These are phyloP conservation scores for Halesus radiatus DNA, from an alignment of 1,140 invertebrate species.

Conservation along the genomic window DNA sequence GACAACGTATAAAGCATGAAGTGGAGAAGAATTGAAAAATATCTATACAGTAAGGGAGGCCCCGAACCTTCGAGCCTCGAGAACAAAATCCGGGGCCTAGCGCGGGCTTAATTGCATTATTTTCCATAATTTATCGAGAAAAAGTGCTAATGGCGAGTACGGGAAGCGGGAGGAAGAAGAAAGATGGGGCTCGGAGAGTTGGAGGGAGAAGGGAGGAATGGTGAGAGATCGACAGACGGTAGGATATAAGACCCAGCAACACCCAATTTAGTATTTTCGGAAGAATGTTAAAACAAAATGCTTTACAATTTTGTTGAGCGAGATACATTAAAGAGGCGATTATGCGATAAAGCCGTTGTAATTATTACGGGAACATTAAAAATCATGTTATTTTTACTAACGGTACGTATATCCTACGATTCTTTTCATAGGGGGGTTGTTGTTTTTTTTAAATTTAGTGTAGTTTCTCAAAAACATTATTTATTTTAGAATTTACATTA, in stretches of 20 bases:
- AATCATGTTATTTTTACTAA: too few relatives aligned
- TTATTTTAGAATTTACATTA: too few relatives aligned
- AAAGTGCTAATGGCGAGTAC: constrained; percentile 55
- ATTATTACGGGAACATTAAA: too few relatives aligned
- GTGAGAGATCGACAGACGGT: constrained; percentile 15
- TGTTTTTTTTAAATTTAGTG: too few relatives aligned
- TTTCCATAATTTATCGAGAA: constrained; percentile 57
- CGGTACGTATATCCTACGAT: too few relatives aligned
- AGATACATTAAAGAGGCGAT: too few relatives aligned
- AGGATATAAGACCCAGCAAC: background rate
- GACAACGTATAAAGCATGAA: constrained; percentile 14
- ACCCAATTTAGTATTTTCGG: constrained; percentile 1
- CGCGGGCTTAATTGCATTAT: constrained; percentile 56
- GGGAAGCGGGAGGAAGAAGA: background rate
- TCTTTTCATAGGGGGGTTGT: too few relatives aligned
- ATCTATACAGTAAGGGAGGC: constrained; percentile 9
- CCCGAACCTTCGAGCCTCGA: background rate
- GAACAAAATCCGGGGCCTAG: constrained; percentile 43
- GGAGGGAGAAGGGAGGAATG: background rate
- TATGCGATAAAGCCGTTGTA: too few relatives aligned
- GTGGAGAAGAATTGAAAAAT: constrained; percentile 43
- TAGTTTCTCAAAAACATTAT: too few relatives aligned
- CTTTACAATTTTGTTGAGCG: too few relatives aligned
- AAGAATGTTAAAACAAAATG: too few relatives aligned
- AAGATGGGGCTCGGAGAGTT: background rate